A percentile compares a stretch with the other conserved stretches of the same genome.
Evolutionary conservation across 2,797 vertebrate species (phyloP).

Genomic region (Pseudopleuronectes americanus): DNA sequence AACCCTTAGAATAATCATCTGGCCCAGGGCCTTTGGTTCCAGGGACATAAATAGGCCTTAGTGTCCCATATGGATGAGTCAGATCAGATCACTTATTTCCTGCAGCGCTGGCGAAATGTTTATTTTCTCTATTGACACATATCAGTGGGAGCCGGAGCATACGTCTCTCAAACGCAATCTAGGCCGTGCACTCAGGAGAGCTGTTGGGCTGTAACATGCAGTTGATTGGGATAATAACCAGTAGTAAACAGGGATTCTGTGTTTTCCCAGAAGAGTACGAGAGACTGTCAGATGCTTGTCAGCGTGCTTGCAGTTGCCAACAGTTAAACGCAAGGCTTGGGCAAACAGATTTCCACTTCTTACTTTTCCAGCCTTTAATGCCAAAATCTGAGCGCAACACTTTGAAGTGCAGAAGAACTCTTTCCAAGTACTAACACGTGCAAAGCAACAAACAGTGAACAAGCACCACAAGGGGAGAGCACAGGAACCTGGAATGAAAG

Average conservation of each 20-base stretch:
- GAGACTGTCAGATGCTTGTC: slow-evolving; percentile 51
- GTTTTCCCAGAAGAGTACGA: slow-evolving; percentile 47
- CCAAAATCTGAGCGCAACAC: slow-evolving; percentile 30
- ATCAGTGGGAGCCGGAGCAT: slow-evolving; percentile 39
- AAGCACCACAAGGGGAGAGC: slow-evolving; percentile 1
- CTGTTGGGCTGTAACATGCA: slow-evolving; percentile 43
- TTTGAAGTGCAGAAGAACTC: slow-evolving; percentile 12
- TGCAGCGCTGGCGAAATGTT: slow-evolving; percentile 21
- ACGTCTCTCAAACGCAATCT: slow-evolving; percentile 36
- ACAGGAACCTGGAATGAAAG: slow-evolving; percentile 1
- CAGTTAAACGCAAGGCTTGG: slow-evolving; percentile 39
- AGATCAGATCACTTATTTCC: slow-evolving; percentile 26
- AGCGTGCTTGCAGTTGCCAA: slow-evolving; percentile 35
- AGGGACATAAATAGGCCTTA: slow-evolving; percentile 81
- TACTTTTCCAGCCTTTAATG: slow-evolving; percentile 34
- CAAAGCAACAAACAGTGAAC: slow-evolving; percentile 17
- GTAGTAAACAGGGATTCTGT: slow-evolving; percentile 55
- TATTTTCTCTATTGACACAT: slow-evolving; percentile 40
- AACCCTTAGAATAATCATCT: slow-evolving; percentile 90
- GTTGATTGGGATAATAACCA: slow-evolving; percentile 64
- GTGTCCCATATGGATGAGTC: slow-evolving; percentile 35
- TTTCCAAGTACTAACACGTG: slow-evolving; percentile 26
- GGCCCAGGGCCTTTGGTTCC: slow-evolving; percentile 83
- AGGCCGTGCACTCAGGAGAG: slow-evolving; percentile 39
- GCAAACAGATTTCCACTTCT: slow-evolving; percentile 35